These are phyloP conservation scores for Drosophila anomalipes DNA, from an alignment of 2,888 invertebrate genomes.

Conservation along the genomic window DNA sequence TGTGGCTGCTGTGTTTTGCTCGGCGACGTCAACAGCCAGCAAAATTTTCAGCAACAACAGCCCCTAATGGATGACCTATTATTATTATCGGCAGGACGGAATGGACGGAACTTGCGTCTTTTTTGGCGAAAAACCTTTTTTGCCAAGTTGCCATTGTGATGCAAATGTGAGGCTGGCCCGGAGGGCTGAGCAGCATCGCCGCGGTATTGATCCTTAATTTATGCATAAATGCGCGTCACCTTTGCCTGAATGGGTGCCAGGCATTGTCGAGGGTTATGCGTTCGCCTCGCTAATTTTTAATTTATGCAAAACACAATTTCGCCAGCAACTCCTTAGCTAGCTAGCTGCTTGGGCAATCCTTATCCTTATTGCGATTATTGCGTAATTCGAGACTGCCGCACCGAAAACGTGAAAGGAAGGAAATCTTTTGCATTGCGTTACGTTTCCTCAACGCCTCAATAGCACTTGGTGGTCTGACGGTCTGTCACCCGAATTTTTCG, in stretches of 20 bases:
- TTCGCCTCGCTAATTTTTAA: slow-evolving; percentile 73
- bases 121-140: slow-evolving; percentile 63
- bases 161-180: slow-evolving; percentile 63
- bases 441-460: slow-evolving; percentile 34
- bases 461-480: slow-evolving; percentile 56
- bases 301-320: slow-evolving; percentile 76
- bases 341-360: slow-evolving; percentile 28
- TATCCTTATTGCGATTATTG: slow-evolving; percentile 60
- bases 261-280: slow-evolving; percentile 33
- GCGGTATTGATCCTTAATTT: slow-evolving; percentile 85
- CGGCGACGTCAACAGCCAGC: slow-evolving; percentile 68
- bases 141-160: slow-evolving; percentile 65
- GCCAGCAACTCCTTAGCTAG: slow-evolving; percentile 32
- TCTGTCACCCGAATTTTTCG: slow-evolving; percentile 48
- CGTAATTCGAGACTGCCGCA: slow-evolving; percentile 70
- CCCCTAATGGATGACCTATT: slow-evolving; percentile 78
- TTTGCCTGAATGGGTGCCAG: slow-evolving; percentile 56
- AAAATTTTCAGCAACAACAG: slow-evolving; percentile 50
- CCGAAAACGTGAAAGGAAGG: slow-evolving; percentile 47
- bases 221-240: slow-evolving; percentile 84
- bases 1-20: slow-evolving; percentile 67
- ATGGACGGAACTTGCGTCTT: slow-evolving; percentile 54
- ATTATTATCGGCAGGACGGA: slow-evolving; percentile 60
- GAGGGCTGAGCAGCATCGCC: slow-evolving; percentile 42
- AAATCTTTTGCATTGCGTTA: slow-evolving; percentile 50